Evolutionary conservation across 2,888 invertebrate genomes (phyloP), one percentile per base, ranked within the genome.

Genomic region (Chrysolina haemoptera): DNA sequence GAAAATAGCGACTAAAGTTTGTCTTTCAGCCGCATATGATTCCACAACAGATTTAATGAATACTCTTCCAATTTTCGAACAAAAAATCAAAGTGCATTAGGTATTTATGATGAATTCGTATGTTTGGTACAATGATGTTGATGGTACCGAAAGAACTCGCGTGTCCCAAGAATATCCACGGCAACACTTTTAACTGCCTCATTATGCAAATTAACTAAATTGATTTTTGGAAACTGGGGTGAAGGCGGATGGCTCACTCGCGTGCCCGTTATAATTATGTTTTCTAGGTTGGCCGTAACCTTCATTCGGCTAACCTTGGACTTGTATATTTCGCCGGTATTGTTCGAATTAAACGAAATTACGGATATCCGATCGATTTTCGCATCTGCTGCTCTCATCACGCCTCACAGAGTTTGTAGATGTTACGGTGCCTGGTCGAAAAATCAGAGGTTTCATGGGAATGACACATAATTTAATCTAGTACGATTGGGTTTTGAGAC

Each of bases 221-320:
- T 65, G 65, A 65, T 65, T 65, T 65, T 48, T 22, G 20, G 22
- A 65, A 65, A 48, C 22, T 48, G 46, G 48, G 50, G 65, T 9
- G 65, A 43, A 41, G 41, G 46, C 22, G 46, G 22, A 40, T 20
- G n/a, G 35, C 8, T 43, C 22, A 65, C 22, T 67, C 43, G 67
- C 67, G 67, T 67, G 67, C 43, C 53, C 6, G 14, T 40, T 53
- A 67, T 67, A 67, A 67, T 67, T 67, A 66, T 67, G 10, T 67
- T 66, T 50, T 22, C 20, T 67, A 67, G 67, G 67, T 67, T 67
- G 53, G 67, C 50, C 67, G 53, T 67, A 50, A 67, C 67, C 67
- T 67, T 67, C 35, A 53, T 50, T 53, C 12, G 2, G 18, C 40
- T 67, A 20, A 12, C 67, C 67, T 67, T 67, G 67, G 50, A 67